These are phyloP conservation scores for Orchestia grillus DNA, from an alignment of 1,140 invertebrate species.

Conservation along the genomic window DNA sequence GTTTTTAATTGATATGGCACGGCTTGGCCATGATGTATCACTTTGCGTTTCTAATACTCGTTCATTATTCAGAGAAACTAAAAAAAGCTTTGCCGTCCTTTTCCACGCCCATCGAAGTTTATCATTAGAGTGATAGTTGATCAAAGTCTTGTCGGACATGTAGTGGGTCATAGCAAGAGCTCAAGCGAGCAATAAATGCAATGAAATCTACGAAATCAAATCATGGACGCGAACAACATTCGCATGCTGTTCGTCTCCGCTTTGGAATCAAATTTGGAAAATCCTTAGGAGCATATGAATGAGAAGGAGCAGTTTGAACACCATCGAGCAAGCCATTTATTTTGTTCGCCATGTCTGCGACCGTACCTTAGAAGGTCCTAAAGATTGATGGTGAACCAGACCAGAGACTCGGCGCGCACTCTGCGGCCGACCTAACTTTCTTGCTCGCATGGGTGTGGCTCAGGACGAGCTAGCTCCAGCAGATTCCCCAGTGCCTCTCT, in stretches of 20 bases:
- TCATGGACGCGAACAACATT: background rate
- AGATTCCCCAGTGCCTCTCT: slow-evolving; percentile 31
- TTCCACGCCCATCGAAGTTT: background rate
- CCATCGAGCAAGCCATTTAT: slow-evolving; percentile 52
- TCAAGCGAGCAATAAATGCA: background rate
- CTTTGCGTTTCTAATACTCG: background rate
- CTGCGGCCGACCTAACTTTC: slow-evolving; percentile 33
- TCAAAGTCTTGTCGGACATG: background rate
- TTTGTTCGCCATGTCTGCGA: slow-evolving; percentile 46
- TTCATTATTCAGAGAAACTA: background rate
- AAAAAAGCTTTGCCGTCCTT: background rate
- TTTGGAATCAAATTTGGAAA: slow-evolving; percentile 22
- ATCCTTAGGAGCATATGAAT: slow-evolving; percentile 16
- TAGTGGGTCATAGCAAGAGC: background rate
- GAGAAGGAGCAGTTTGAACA: slow-evolving; percentile 42
- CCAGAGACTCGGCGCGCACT: background rate
- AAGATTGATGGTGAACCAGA: slow-evolving; percentile 50
- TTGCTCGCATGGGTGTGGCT: slow-evolving; percentile 27
- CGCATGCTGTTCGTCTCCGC: background rate
- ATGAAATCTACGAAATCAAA: background rate
- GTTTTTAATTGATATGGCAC: background rate
- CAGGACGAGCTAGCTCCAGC: background rate
- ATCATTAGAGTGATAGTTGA: background rate
- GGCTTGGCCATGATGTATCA: background rate
- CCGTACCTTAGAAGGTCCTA: slow-evolving; percentile 27